Percentiles rank a stretch among this genome's conserved stretches.
Evolutionary conservation across 1,140 invertebrate genomes (phyloP).

Genomic region (Eupeodes corollae): DNA sequence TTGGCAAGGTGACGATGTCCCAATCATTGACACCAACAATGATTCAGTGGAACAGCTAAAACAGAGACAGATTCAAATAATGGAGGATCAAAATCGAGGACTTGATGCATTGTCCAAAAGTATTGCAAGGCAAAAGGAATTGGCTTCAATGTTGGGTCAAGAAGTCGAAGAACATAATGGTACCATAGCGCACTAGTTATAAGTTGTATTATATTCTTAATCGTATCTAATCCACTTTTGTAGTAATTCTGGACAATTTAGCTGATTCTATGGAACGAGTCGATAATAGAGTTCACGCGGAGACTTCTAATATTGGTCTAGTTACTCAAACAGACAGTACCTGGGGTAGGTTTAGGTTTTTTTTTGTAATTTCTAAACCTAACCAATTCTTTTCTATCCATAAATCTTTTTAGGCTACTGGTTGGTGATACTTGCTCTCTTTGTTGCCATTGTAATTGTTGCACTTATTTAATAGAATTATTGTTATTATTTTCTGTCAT

Average conservation of each 20-base stretch:
- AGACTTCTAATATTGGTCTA: conserved; percentile 53
- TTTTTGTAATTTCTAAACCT: background rate
- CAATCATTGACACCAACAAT: background rate
- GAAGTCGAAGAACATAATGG: conserved; percentile 74
- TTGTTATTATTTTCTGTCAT: background rate
- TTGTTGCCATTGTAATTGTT: conserved; percentile 44
- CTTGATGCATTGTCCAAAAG: conserved; percentile 64
- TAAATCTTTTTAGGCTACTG: conserved; percentile 41
- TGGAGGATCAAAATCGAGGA: conserved; percentile 62
- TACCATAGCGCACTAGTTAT: conserved; percentile 22
- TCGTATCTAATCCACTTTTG: conserved; percentile 17
- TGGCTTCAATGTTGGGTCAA: conserved; percentile 59
- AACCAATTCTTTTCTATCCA: background rate
- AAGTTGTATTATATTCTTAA: background rate
- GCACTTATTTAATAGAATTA: conserved; percentile 16
- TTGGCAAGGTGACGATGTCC: conserved; percentile 3
- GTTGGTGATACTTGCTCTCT: conserved; percentile 53
- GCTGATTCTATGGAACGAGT: conserved; percentile 61
- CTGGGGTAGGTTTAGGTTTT: conserved; percentile 43
- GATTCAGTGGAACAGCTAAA: conserved; percentile 19
- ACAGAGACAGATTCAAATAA: conserved; percentile 29
- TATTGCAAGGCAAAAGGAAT: conserved; percentile 63
- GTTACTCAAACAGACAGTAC: conserved; percentile 57
- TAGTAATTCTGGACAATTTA: conserved; percentile 71
- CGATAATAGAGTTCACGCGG: conserved; percentile 50